phyloP scores from a whole-genome alignment of 2,797 vertebrate species.

The Dromococcyx pavoninus region DNA sequence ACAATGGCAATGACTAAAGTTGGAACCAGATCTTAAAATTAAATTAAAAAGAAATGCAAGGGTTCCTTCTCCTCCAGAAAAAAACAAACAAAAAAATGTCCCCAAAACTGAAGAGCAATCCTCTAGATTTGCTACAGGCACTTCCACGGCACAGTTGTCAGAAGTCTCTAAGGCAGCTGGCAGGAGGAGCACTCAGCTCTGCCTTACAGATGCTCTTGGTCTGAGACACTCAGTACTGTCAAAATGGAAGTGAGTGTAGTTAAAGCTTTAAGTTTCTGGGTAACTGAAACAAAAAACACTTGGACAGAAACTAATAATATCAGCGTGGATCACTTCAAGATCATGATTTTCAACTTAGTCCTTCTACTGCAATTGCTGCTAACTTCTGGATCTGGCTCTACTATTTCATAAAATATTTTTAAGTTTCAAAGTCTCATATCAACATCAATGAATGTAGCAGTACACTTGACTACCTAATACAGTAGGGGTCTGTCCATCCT shows the following conservation, averaged over 20 bases:
- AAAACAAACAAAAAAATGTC: no score
- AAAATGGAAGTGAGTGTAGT: neutral
- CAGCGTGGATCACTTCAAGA: accelerated
- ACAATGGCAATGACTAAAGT: neutral
- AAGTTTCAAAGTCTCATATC: neutral
- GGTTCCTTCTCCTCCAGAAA: neutral
- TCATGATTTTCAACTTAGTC: neutral
- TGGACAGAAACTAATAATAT: neutral
- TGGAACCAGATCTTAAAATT: neutral
- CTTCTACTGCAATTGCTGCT: neutral
- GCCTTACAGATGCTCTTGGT: neutral
- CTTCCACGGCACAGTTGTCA: neutral
- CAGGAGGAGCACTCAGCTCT: neutral
- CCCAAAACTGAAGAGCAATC: neutral
- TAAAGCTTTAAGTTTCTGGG: neutral
- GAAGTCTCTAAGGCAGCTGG: neutral
- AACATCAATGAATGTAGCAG: accelerated
- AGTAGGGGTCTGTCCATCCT: neutral
- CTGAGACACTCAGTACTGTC: neutral
- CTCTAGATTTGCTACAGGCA: neutral
- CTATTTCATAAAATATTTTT: neutral
- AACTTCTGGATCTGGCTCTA: neutral
- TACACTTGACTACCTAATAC: neutral
- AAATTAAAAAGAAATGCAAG: neutral
- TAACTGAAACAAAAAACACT: neutral